A percentile compares a stretch with the other conserved stretches of the same genome.
Evolutionary conservation across 2,888 invertebrate genomes (phyloP).

Genomic region (Ormyrus nitidulus): DNA sequence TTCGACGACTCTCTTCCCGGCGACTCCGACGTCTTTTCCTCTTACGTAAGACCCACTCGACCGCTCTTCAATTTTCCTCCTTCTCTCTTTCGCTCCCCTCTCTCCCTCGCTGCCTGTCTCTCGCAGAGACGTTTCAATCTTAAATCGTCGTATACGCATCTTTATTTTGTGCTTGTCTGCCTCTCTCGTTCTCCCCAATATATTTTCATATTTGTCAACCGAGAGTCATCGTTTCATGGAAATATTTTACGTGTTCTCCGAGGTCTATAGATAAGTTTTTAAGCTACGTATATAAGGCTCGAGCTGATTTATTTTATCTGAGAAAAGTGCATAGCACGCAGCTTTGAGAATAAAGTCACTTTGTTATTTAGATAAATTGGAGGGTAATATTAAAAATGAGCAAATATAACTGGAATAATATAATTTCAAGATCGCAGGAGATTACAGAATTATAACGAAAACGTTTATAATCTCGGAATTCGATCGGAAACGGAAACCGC

Average conservation of each 20-base stretch:
- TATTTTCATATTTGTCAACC: slow-evolving; percentile 12
- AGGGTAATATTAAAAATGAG: no score
- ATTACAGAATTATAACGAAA: background rate
- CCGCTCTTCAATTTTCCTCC: slow-evolving; percentile 48
- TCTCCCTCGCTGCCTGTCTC: background rate
- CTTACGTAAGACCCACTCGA: slow-evolving; percentile 37
- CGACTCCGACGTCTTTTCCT: slow-evolving; percentile 17
- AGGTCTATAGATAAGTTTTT: no score
- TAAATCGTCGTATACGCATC: slow-evolving; percentile 20
- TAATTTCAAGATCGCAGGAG: no score
- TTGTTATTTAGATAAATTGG: no score
- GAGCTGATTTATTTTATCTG: no score
- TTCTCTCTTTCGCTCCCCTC: background rate
- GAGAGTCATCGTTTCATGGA: background rate
- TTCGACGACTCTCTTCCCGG: slow-evolving; percentile 15
- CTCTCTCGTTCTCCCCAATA: slow-evolving; percentile 2
- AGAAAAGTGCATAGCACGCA: no score
- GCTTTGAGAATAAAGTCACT: no score
- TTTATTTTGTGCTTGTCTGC: background rate
- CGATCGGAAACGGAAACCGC: slow-evolving; percentile 12
- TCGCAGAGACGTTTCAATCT: slow-evolving; percentile 26
- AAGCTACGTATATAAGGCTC: no score
- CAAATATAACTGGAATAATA: no score
- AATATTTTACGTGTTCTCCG: no score
- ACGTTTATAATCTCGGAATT: background rate